Evolutionary conservation across 2,113 vertebrate genomes (phyloP), one percentile per base, ranked within the genome.

Genomic region (Phycodurus eques): DNA sequence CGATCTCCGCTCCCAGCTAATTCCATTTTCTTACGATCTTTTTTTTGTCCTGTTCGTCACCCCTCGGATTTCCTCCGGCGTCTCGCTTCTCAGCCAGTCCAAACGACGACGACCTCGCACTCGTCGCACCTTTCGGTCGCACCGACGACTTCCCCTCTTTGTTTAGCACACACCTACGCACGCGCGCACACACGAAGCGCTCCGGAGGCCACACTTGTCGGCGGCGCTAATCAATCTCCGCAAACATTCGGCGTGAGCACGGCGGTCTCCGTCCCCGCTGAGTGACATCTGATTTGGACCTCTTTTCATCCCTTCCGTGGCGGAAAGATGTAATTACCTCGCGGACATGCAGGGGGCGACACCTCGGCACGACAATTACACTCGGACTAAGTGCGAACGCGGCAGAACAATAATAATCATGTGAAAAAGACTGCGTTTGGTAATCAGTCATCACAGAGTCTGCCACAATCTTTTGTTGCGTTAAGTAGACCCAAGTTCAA

Each of bases 161-260:
- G 67, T 62, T 47, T 59, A n/a, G n/a, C n/a, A n/a, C n/a, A n/a
- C n/a, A n/a, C n/a, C n/a, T 60, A 76, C 73, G 67, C 68, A 47
- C 51, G 27, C 69, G 73, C 64, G 67, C 66, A 35, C 44, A 62
- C 53, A 64, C 69, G 69, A 71, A 88, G 80, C 54, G 12, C 83
- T 86, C 81, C 75, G 83, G 80, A 83, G 78, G 90, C 78, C 87
- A 86, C 85, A 88, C 88, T 89, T 87, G 87, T 88, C 81, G 75
- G 85, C 86, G 75, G 75, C 56, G 85, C 93, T 95, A 94, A 96
- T 96, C 95, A 95, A 94, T 95, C 94, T 95, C 90, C 85, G 91
- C 42, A 93, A 92, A 90, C 94, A 91, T 92, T 94, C 93, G 94
- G 87, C 90, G 92, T 92, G 92, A 91, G 92, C 89, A 82, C 86